Conservation (phyloP, 35 echinoderm and acorn worm genomes). For the Hemicentrotus pulcherrimus region DNA sequence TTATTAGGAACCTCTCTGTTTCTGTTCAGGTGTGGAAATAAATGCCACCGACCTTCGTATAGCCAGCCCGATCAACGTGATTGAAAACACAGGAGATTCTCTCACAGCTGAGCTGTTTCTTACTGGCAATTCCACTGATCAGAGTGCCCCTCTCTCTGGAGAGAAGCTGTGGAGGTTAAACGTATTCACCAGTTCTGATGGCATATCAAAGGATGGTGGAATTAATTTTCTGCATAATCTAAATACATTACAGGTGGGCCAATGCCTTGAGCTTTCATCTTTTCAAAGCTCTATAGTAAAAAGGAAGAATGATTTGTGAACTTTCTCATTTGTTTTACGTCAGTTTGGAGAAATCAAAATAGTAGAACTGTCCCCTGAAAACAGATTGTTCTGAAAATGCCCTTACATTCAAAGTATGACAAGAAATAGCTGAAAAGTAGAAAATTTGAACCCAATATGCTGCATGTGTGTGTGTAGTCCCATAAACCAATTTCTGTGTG, state of each 20-base stretch:
- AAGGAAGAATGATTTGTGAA: no score
- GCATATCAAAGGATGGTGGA: background rate
- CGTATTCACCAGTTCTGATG: conserved; percentile 20
- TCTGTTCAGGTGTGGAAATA: conserved; percentile 18
- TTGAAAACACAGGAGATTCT: conserved; percentile 23
- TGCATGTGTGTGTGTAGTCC: no score
- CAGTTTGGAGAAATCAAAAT: no score
- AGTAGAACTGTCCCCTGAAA: no score
- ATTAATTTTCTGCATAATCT: background rate
- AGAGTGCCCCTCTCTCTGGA: background rate
- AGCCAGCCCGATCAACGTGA: background rate
- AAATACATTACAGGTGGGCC: background rate
- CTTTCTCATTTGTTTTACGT: no score
- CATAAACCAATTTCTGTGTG: no score
- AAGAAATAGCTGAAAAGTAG: no score
- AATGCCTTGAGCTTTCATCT: background rate
- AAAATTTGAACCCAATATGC: no score
- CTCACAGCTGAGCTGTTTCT: background rate
- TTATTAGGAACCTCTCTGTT: background rate
- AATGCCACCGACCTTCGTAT: background rate
- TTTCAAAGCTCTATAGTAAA: no score
- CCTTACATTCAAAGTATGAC: no score
- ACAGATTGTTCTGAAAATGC: no score
- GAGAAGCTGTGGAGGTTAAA: background rate
- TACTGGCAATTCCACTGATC: background rate